Evolutionary conservation across 2,888 invertebrate species (phyloP), one percentile per base, ranked within the genome.

Genomic region (Liopterus haemorrhoidalis): DNA sequence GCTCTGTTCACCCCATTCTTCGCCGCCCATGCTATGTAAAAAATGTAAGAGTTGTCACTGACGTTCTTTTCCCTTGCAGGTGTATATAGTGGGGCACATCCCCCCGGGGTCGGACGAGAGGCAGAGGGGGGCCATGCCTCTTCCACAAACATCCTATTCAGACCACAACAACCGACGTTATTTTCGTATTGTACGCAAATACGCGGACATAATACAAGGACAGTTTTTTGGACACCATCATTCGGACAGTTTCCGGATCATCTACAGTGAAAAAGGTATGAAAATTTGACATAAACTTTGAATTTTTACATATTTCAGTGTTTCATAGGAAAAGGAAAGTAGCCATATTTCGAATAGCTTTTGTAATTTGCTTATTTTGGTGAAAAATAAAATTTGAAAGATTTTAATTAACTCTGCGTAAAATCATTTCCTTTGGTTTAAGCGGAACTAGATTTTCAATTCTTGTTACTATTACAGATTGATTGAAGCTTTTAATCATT

Each of bases 141-240:
- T 76, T 51, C 59, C 78, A 52, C 70, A 65, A 46, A 74, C 56
- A 64, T 74, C 78, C 36, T 83, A 76, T 67, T 79, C 82, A 12
- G 79, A 82, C 37, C 78, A 79, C 54, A 86, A 87, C 62, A 92
- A 90, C 68, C 75, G 76, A 24, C 77, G 76, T 52, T 91, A 89
- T 63, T 68, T 92, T 45, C 75, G 80, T 47, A 70, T 82, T 49
- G 79, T 92, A n/a, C 75, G 84, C 11, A 79, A 79, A 50, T 82
- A 84, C 64, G 78, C 87, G 21, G 76, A 80, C 58, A 83, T 89
- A 58, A 92, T 93, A 56, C 82, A 85, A 19, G 90, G 90, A 15
- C 92, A 93, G 69, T 90, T 93, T 73, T 93, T 90, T 61, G 93
- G 92, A 4, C 92, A 93, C 63, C 76, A 89, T 52, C 93, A 93